Percentiles rank a stretch among this genome's conserved stretches.
phyloP scores from a whole-genome alignment of 2,888 invertebrate genomes.

The Ganaspis brasiliensis region DNA sequence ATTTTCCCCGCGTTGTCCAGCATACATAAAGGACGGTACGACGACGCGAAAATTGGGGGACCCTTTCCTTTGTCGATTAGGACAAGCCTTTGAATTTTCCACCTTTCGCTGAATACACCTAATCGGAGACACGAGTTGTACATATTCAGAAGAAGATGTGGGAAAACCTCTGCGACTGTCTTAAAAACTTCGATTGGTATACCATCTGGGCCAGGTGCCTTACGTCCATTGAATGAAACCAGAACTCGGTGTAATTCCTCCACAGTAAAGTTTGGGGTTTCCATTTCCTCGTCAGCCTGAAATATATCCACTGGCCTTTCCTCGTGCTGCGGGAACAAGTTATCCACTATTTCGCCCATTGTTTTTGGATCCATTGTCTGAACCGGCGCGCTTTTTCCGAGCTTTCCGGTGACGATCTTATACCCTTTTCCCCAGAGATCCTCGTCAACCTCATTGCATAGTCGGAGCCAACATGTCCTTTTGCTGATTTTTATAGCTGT shows the following conservation, averaged over 20 bases:
- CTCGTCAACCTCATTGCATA: constrained; percentile 26
- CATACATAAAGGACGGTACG: constrained; percentile 46
- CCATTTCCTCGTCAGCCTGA: neutral
- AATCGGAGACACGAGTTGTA: neutral
- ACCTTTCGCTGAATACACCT: constrained; percentile 50
- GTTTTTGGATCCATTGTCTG: neutral
- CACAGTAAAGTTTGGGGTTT: neutral
- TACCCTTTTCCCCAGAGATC: constrained; percentile 51
- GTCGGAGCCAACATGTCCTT: neutral
- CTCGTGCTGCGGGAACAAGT: constrained; percentile 38
- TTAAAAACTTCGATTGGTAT: constrained; percentile 58
- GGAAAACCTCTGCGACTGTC: constrained; percentile 32
- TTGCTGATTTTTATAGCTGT: constrained; percentile 28
- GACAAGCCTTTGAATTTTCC: constrained; percentile 56
- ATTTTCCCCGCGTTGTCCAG: constrained; percentile 63
- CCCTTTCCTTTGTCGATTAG: constrained; percentile 52
- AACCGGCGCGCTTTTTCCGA: neutral
- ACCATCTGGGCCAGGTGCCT: constrained; percentile 60
- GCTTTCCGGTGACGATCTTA: constrained; percentile 41
- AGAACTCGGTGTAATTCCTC: neutral
- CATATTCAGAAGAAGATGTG: neutral
- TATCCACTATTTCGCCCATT: constrained; percentile 27
- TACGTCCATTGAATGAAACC: neutral
- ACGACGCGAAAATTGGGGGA: constrained; percentile 44
- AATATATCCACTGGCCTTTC: neutral